These are phyloP conservation scores for Lumbricus terrestris DNA, from an alignment of 2,888 invertebrate genomes.

Conservation along the genomic window DNA sequence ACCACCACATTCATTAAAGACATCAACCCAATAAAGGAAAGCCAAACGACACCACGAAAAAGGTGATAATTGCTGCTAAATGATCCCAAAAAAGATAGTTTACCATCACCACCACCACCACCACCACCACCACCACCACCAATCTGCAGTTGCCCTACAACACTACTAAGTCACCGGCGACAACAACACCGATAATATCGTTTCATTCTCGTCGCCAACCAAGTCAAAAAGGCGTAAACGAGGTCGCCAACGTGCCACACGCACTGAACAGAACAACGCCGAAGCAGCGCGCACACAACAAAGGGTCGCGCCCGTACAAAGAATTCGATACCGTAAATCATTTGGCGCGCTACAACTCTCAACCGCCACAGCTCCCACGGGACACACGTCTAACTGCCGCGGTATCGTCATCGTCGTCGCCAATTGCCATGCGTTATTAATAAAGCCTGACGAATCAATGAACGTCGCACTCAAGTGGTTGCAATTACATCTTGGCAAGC, in stretches of 20 bases:
- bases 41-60: no score
- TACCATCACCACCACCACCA: no score
- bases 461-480: slow-evolving; percentile 9
- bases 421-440: slow-evolving; percentile 13
- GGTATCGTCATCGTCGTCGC: neutral
- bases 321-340: slow-evolving; percentile 3
- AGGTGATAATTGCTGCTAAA: neutral
- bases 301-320: neutral
- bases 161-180: neutral
- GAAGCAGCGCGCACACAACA: neutral
- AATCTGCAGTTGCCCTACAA: neutral
- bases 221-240: neutral
- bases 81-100: neutral
- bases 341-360: neutral
- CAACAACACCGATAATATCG: neutral
- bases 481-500: slow-evolving; percentile 16
- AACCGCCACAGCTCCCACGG: neutral
- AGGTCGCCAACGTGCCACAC: neutral
- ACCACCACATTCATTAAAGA: neutral
- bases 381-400: neutral
- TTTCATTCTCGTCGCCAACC: neutral
- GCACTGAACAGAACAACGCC: neutral
- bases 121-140: no score
- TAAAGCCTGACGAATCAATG: slow-evolving; percentile 13
- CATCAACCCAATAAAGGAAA: no score